phyloP scores from a whole-genome alignment of 2,888 invertebrate genomes.

The Thumatha senex region DNA sequence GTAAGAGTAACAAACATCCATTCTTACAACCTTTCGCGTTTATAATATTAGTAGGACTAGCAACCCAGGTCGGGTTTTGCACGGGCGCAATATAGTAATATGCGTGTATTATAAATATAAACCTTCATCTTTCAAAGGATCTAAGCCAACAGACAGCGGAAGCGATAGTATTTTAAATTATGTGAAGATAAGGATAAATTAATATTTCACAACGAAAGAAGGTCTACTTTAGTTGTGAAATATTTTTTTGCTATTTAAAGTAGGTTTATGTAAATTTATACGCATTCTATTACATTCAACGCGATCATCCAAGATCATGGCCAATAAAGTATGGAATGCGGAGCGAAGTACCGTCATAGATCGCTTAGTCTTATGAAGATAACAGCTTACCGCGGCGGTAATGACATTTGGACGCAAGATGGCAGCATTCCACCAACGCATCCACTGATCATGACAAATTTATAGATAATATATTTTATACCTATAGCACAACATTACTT shows the following conservation, averaged over 20 bases:
- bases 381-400: conserved; percentile 10
- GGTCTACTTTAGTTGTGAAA: too few species aligned
- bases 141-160: too few species aligned
- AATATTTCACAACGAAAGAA: too few species aligned
- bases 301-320: conserved; percentile 34
- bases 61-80: too few species aligned
- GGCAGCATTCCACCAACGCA: conserved; percentile 36
- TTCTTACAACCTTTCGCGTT: too few species aligned
- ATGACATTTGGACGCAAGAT: conserved; percentile 21
- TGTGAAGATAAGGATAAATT: too few species aligned
- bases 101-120: too few species aligned
- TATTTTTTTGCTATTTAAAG: not conserved
- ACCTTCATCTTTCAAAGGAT: too few species aligned
- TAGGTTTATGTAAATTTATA: conserved; percentile 5
- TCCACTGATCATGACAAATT: conserved; percentile 38
- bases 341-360: conserved; percentile 28
- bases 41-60: too few species aligned
- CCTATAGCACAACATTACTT: conserved; percentile 20
- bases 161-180: too few species aligned
- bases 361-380: conserved; percentile 27
- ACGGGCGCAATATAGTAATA: too few species aligned
- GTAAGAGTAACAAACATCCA: too few species aligned
- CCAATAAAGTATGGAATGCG: conserved; percentile 40
- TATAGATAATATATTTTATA: conserved; percentile 30
- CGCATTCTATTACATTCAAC: conserved; percentile 8